Conservation (phyloP, 2,888 invertebrate species). For the Drosophila melanosoma region DNA sequence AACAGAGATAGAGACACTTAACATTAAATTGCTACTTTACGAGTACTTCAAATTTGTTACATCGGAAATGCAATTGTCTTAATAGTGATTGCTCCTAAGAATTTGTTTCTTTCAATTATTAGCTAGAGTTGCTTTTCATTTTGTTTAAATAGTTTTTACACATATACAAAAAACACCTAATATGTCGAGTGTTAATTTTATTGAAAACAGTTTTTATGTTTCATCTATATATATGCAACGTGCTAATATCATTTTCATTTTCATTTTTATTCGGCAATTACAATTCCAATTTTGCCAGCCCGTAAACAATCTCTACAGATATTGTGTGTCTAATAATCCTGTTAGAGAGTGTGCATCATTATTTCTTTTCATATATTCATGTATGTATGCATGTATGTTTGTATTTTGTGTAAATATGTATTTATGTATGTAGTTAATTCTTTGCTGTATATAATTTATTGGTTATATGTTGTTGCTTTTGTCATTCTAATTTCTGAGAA, state of each 20-base stretch:
- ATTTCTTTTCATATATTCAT: conserved; percentile 5
- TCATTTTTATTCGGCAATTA: conserved; percentile 26
- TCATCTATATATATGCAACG: background rate
- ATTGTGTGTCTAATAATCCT: conserved; percentile 62
- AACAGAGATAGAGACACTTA: conserved; percentile 68
- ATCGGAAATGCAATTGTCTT: conserved; percentile 60
- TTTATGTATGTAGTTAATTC: conserved; percentile 45
- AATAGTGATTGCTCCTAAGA: conserved; percentile 39
- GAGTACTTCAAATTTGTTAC: conserved; percentile 43
- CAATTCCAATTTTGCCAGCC: conserved; percentile 40
- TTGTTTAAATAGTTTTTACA: conserved; percentile 69
- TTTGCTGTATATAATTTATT: conserved; percentile 50
- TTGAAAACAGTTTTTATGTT: conserved; percentile 56
- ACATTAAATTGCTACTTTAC: conserved; percentile 49
- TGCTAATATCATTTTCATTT: conserved; percentile 17
- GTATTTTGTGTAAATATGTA: conserved; percentile 19
- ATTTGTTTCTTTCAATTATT: conserved; percentile 34
- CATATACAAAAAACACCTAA: conserved; percentile 82
- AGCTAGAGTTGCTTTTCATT: conserved; percentile 11
- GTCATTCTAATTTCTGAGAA: conserved; percentile 55
- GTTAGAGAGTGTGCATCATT: conserved; percentile 34
- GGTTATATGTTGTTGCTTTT: conserved; percentile 37
- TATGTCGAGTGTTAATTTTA: conserved; percentile 49
- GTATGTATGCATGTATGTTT: conserved; percentile 3
- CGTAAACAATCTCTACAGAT: conserved; percentile 50